Conservation (phyloP, 2,113 vertebrate genomes). For the Alouatta palliata region DNA sequence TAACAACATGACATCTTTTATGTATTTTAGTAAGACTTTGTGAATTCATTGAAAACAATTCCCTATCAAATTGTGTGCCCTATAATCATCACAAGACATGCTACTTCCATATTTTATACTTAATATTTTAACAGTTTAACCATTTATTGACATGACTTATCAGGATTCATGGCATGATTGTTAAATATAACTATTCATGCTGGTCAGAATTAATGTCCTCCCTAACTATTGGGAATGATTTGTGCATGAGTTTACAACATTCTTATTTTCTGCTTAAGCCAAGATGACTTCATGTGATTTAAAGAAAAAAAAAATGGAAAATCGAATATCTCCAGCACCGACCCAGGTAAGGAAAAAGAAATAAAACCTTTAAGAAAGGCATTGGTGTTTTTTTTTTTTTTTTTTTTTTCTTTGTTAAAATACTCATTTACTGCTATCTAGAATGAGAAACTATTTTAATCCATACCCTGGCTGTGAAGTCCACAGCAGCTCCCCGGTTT, state of each 20-base stretch:
- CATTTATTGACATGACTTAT: neutral
- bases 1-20: neutral
- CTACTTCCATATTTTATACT: neutral
- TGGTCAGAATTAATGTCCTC: neutral
- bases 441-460: neutral
- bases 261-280: neutral
- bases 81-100: neutral
- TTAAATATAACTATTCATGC: neutral
- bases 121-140: neutral
- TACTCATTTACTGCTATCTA: neutral
- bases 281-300: neutral
- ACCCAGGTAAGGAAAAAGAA: neutral
- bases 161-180: neutral
- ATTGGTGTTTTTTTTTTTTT: neutral
- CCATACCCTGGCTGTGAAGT: slow-evolving; percentile 96
- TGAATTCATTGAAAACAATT: neutral
- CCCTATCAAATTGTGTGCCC: neutral
- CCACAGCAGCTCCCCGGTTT: slow-evolving; percentile 95
- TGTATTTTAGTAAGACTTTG: neutral
- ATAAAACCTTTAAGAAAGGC: neutral
- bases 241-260: neutral
- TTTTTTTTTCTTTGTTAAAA: neutral
- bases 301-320: neutral
- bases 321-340: neutral
- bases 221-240: neutral